Base-by-base conservation (phyloP, 2,113 vertebrate species). In the Saccopteryx leptura region DNA sequence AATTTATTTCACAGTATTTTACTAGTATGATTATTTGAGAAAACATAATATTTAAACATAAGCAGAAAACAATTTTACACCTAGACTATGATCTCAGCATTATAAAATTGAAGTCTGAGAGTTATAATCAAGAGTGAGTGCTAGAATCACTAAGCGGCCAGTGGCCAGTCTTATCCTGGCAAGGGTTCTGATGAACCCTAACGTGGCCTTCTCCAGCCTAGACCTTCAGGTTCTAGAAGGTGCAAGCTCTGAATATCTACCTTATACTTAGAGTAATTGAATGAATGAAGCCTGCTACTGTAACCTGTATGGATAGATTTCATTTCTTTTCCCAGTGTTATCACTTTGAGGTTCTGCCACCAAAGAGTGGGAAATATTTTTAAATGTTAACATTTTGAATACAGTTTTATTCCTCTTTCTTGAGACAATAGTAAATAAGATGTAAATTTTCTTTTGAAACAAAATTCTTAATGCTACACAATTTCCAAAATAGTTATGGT, bases 321-420 rank as follows among this genome's bases (percentile, higher is more conserved):
- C 28, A 52, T 84, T 88, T 88, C 6, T 61, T 66, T 31, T 52
- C 61, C 33, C 13, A 39, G 1, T 60, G 19, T 91, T 88, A 63
- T 46, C 17, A 54, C 4, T 69, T 79, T 46, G 11, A 92, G 4
- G n/a, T 28, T 56, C 72, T 21, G n/a, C 50, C 9, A 33, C 15
- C 88, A 63, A 31, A 80, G 8, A 33, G 28, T n/a, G 7, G 8
- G 9, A 83, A 94, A 71, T 78, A 72, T 17, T 54, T 83, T 68
- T 58, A 76, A 95, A 89, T 76, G 31, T 96, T 85, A 80, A 60
- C 80, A 26, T 87, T 89, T 87, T 58, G 31, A 91, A 46, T 94
- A 74, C 0, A 74, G 5, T 31, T 90, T 86, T 83, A 75, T 1
- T 65, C 26, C 58, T 78, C 28, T 33, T 6, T 31, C 48, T 90